Conservation (phyloP, 2,113 vertebrate species). For the Camelus bactrianus region DNA sequence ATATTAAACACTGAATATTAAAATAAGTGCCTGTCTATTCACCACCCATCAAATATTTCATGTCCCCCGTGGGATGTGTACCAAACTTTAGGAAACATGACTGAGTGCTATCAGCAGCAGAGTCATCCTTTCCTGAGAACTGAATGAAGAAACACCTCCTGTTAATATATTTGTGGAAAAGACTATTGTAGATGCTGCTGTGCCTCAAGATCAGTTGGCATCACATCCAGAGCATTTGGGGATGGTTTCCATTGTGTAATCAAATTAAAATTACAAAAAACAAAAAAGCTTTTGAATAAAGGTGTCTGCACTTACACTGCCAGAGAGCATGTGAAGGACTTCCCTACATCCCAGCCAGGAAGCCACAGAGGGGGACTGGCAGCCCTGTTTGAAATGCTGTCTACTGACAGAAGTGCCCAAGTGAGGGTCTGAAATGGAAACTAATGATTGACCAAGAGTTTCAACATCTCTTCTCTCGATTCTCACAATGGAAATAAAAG, state of each 20-base stretch:
- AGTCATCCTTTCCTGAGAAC: not conserved
- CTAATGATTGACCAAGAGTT: constrained; percentile 38
- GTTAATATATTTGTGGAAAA: too few species aligned
- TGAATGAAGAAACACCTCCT: not conserved
- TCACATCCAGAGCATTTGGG: too few species aligned
- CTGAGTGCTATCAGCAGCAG: not conserved
- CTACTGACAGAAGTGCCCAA: not conserved
- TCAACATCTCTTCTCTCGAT: not conserved
- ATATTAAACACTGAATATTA: not conserved
- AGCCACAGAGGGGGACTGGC: too few species aligned
- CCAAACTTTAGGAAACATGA: not conserved
- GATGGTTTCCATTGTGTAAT: too few species aligned
- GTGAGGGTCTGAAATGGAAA: constrained; percentile 37
- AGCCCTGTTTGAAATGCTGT: not conserved
- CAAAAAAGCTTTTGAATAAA: too few species aligned
- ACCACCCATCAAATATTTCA: not conserved
- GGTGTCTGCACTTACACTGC: too few species aligned
- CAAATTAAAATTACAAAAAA: too few species aligned
- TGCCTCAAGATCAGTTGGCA: too few species aligned
- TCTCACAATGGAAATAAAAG: not conserved
- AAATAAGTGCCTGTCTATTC: not conserved
- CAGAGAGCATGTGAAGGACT: too few species aligned
- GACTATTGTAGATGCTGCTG: too few species aligned
- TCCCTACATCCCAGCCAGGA: too few species aligned
- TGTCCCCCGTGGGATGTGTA: not conserved